Base-by-base conservation (phyloP, 2,113 vertebrate species). In the Ellobius talpinus region DNA sequence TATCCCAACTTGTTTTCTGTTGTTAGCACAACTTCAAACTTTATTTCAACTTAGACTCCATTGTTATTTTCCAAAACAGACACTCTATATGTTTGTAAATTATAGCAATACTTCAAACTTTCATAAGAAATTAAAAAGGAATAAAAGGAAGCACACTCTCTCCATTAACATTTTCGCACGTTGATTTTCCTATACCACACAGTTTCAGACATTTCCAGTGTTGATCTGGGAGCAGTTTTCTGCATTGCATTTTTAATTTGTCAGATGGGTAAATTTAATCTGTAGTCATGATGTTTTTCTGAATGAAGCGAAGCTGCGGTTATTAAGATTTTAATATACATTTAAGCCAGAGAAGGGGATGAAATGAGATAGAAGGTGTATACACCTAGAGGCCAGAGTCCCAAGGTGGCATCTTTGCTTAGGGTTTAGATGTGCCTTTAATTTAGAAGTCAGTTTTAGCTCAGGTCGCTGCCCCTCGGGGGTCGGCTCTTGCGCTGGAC, bases 241-340 rank as follows among this genome's bases (percentile, higher is more conserved):
- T 94, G 70, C 70, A 45, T 84, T 87, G 91, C 45, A 42, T 82
- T 95, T 96, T 93, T 65, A 77, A 84, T 93, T 95, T 94, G 68
- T 52, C 73, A 58, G 39, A 63, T 31, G 52, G 26, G 42, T 87
- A 68, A 17, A 87, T 21, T 72, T 79, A 68, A 47, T 85, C 4
- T 33, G 24, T 68, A 47, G 50, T 92, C 6, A 36, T 61, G 52
- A 68, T 77, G 36, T 4, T 42, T 52, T 91, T 68, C 23, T 42
- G 47, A 61, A 61, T 47, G 61, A 86, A 47, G 42, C 45, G 23
- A 66, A 68, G 45, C 36, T 68, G 63, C 11, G 63, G 11, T 50
- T 68, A 68, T 23, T 68, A 50, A 47, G 19, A 50, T 68, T 63
- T 39, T 42, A 42, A 63, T 84, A 42, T 19, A 63, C 24, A 63